Base-by-base conservation (phyloP, 2,113 vertebrate species). In the Misgurnus mizolepis region DNA sequence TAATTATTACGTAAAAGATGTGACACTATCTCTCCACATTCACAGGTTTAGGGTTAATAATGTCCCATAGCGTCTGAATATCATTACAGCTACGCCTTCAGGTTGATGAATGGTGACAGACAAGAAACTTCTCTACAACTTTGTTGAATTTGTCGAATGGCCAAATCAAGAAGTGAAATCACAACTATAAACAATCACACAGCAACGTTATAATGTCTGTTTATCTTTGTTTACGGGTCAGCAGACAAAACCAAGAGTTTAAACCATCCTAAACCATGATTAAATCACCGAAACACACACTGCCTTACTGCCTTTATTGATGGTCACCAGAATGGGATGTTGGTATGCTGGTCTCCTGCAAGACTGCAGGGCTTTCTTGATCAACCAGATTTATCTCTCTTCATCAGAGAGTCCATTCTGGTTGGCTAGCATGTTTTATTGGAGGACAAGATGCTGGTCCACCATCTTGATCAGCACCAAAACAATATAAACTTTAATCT, bases 1-100 rank as follows among this genome's bases (percentile, higher is more conserved):
- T 85, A 89, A 85, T 81, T 81, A 56, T 76, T 4, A 47, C 70
- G 15, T 64, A 71, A 55, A 22, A 50, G 80, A 81, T 56, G 53
- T 76, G 82, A 83, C 79, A 68, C 61, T 55, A 60, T 45, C 66
- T 64, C 7, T 12, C 41, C 45, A 3, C 22, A 70, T 71, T 71
- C 15, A 71, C 69, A 71, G 56, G 41, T 65, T 17, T 22, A 12
- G 79, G 74, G 60, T 66, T n/a, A 56, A 12, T 22, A 15, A 47
- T 78, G 15, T 58, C 34, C 27, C 34, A 34, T 34, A 34, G 27
- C 39, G 7, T 41, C n/a, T 62, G 9, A 3, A 10, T 17, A 11
- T 45, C 53, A 73, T 27, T 4, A 9, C 50, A 18, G 15, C 2
- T 49, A 7, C 4, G 4, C 1, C 7, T 62, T 41, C 58, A 4